Base-by-base conservation (phyloP, 2,888 invertebrate genomes). In the Leptopilina drosophilae region DNA sequence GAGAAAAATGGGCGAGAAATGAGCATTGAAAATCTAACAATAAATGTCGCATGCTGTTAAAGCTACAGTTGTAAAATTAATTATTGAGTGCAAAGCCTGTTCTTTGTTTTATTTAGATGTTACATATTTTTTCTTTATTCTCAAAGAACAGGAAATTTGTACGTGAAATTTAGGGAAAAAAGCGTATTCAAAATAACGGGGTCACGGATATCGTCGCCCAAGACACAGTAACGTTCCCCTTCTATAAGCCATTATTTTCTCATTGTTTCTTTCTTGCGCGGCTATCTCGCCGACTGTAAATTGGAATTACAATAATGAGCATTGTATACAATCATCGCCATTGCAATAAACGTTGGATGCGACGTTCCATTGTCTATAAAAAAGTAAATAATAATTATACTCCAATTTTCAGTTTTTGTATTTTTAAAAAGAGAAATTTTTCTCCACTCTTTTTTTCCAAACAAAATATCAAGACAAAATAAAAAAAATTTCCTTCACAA, bases 191-290 rank as follows among this genome's bases (percentile, higher is more conserved):
- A 56, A 46, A 66, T 62, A 82, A 82, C 46, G 76, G 64, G 81
- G 81, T 82, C 81, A 82, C 69, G 81, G 81, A 67, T 81, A 77
- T 76, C 42, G 75, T 62, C n/a, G 64, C 76, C 76, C 53, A 73
- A 56, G 73, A 73, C 56, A 73, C 73, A 53, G n/a, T 26, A 56
- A 73, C 56, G 73, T 33, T 26, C 56, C 33, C 33, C 3, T 49
- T 49, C 49, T 49, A 49, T 49, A 49, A 53, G 33, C 73, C 73
- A 73, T 11, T 73, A 73, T 73, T 73, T 56, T 73, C 56, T 33
- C 73, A 73, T 73, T 73, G 73, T 73, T 73, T 73, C 73, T 73
- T 53, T 53, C 73, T 73, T 33, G 56, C 33, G 56, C 33, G 56
- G 69, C 69, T 20, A 69, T 69, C 49, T 26, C 12, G 26, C 73